These are phyloP conservation scores for Rousettus leschenaultii DNA, from an alignment of 2,113 vertebrate species.

Conservation along the genomic window DNA sequence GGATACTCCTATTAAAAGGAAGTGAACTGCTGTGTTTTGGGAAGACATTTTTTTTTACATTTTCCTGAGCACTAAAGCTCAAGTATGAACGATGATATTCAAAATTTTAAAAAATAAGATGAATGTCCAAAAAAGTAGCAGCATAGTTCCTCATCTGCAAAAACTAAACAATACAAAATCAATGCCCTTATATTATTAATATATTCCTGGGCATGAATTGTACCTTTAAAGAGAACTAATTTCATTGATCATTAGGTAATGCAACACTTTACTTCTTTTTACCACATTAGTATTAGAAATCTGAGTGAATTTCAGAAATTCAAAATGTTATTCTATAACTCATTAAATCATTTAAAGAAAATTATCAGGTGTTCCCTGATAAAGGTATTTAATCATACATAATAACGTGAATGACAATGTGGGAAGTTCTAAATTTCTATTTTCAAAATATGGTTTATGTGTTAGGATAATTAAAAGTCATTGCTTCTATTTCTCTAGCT, in stretches of 20 bases:
- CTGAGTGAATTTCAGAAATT: background rate
- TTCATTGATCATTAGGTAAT: background rate
- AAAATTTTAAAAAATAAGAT: background rate
- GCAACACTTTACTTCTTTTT: background rate
- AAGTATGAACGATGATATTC: background rate
- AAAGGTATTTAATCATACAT: background rate
- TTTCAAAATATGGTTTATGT: background rate
- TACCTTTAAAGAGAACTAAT: background rate
- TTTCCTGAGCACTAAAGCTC: background rate
- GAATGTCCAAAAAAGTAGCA: background rate
- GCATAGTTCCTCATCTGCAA: background rate
- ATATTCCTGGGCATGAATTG: background rate
- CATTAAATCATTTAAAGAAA: background rate
- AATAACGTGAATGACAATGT: background rate
- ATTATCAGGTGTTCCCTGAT: background rate
- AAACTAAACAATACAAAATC: background rate
- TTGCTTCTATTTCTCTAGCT: background rate
- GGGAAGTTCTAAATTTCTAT: background rate
- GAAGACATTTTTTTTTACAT: background rate
- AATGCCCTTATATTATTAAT: background rate
- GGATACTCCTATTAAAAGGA: background rate
- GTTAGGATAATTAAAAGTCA: background rate
- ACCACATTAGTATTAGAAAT: background rate
- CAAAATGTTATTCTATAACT: background rate
- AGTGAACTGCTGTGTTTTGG: background rate